phyloP scores from a whole-genome alignment of 1,140 invertebrate species.

The Ylistrum balloti region DNA sequence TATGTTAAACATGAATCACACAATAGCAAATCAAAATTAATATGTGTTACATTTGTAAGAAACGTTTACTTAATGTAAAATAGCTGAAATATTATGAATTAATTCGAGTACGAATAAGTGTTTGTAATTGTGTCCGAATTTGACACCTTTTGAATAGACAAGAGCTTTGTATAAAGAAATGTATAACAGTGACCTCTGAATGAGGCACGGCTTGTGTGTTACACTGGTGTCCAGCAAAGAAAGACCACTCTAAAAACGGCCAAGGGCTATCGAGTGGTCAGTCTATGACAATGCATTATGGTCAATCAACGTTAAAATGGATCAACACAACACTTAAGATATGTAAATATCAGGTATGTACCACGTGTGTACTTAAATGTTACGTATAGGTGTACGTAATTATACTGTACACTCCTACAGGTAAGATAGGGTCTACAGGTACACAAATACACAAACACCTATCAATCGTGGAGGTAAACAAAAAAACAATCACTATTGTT shows the following conservation, averaged over 20 bases:
- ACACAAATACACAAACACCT: constrained; percentile 14
- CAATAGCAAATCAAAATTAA: too few species aligned
- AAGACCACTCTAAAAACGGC: constrained; percentile 31
- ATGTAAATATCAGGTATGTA: neutral
- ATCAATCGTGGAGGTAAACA: constrained; percentile 1
- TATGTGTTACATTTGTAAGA: too few species aligned
- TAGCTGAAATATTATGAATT: neutral
- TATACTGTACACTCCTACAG: neutral
- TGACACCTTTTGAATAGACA: neutral
- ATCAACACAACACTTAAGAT: neutral
- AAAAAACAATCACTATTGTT: neutral
- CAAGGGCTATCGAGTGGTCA: constrained; percentile 37
- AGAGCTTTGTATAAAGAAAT: neutral
- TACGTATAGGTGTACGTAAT: neutral
- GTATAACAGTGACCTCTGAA: neutral
- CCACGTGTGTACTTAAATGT: neutral
- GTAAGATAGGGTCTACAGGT: neutral
- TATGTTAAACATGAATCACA: too few species aligned
- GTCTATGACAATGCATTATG: neutral
- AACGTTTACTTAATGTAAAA: neutral
- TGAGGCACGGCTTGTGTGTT: neutral
- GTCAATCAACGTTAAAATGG: constrained; percentile 33
- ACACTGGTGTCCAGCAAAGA: neutral
- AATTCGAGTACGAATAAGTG: neutral
- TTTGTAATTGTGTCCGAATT: neutral